Base-by-base conservation (phyloP, 2,113 vertebrate genomes). In the Notarius quadriscutis region DNA sequence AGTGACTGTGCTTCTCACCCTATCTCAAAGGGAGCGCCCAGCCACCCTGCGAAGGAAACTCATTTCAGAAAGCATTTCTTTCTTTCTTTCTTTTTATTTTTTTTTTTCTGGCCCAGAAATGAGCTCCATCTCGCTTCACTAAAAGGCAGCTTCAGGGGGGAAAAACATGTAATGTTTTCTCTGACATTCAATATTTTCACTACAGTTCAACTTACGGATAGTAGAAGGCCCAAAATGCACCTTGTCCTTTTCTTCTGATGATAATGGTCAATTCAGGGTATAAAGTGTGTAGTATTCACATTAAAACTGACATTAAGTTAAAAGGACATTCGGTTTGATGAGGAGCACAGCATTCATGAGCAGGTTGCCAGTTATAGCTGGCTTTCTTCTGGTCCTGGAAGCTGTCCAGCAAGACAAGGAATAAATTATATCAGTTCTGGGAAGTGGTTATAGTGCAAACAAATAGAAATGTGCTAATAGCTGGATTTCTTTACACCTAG, bases 361-460 rank as follows among this genome's bases (percentile, higher is more conserved):
- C 78, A 89, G 86, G 88, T 87, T 87, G 87, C 74, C 85, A 75
- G 67, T 81, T 84, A 81, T 89, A 86, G 90, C 87, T 87, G 81
- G 77, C 55, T 86, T 88, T 62, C 15, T 15, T 81, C 63, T 53
- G 53, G 22, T 63, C 10, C n/a, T 84, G 86, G 86, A 87, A 34
- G 51, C 25, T 25, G 57, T 87, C 84, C 83, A 91, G 90, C 89
- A 72, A 27, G 30, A 6, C 7, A 12, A 75, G 57, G 86, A 91
- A 88, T 90, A 90, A 83, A 90, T 92, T 86, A 87, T 87, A 93
- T 86, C 75, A 78, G 53, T 93, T 93, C 93, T 93, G 90, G 90
- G 91, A 93, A 92, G 88, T 86, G 86, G 78, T 57, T 88, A 63
- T 58, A 84, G 86, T 78, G 87, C 81, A 92, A 92, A 91, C 90